Conservation (phyloP, 23 tunicate genomes). For the Oikopleura albicans region DNA sequence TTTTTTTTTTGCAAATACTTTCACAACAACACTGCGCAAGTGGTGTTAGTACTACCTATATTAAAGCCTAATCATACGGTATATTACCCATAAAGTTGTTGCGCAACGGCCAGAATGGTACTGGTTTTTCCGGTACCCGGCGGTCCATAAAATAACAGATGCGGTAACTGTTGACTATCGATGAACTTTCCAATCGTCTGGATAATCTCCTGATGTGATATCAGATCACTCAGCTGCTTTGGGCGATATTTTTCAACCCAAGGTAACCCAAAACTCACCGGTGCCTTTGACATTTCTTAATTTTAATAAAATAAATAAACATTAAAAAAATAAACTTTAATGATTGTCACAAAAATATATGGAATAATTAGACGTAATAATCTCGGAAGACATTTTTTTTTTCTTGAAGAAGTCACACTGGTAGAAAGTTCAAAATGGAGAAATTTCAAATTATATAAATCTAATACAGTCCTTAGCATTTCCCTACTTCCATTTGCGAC, state of each 20-base stretch:
- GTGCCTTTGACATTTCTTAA: not conserved
- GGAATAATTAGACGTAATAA: too few relatives aligned
- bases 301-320: not conserved
- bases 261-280: conserved; percentile 24
- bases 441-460: too few relatives aligned
- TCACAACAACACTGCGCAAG: too few relatives aligned
- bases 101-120: conserved; percentile 71
- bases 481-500: too few relatives aligned
- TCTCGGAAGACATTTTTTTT: conserved; percentile 6
- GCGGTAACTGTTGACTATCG: conserved; percentile 65
- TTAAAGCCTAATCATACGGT: too few relatives aligned
- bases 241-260: conserved; percentile 97
- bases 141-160: conserved; percentile 79
- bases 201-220: conserved; percentile 90
- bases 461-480: too few relatives aligned
- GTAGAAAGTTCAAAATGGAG: too few relatives aligned
- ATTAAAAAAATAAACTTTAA: not conserved
- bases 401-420: too few relatives aligned
- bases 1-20: too few relatives aligned
- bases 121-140: conserved; percentile 97
- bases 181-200: conserved; percentile 53
- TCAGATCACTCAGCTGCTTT: conserved; percentile 44
- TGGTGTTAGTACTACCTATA: too few relatives aligned
- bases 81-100: conserved; percentile 32
- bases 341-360: not conserved